Conservation (phyloP, 2,113 vertebrate species). For the Neoarius graeffei region DNA sequence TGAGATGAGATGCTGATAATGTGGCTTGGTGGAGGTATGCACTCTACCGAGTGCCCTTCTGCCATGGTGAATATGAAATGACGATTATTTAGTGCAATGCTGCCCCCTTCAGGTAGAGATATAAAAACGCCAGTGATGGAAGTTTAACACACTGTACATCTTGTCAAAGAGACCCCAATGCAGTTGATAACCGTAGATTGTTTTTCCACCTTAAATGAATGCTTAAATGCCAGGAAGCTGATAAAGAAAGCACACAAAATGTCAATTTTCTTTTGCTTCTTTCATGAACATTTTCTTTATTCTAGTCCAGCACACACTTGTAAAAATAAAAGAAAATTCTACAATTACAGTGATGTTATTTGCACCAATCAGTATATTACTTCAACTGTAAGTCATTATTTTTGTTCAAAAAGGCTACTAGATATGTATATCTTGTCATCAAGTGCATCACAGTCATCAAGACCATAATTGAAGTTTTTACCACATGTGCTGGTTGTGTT, state of each 20-base stretch:
- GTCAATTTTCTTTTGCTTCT: not conserved
- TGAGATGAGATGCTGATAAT: too few relatives aligned
- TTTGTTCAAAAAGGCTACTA: not conserved
- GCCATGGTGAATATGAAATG: not conserved
- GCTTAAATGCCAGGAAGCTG: not conserved
- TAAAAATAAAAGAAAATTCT: not conserved
- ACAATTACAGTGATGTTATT: not conserved
- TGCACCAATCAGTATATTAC: not conserved
- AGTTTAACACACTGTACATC: not conserved
- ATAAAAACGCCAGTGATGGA: not conserved
- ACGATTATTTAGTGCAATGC: not conserved
- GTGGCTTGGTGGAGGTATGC: too few relatives aligned
- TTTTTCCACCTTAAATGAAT: not conserved
- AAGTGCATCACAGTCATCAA: not conserved
- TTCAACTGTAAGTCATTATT: not conserved
- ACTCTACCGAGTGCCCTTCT: too few relatives aligned
- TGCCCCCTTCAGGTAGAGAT: not conserved
- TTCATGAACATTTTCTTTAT: not conserved
- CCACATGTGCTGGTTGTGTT: not conserved
- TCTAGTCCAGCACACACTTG: not conserved
- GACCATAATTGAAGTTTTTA: not conserved
- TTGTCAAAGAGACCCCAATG: not conserved
- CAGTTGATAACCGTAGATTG: not conserved
- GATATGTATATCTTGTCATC: not conserved
- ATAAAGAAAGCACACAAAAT: not conserved